A percentile compares a stretch with the other conserved stretches of the same genome.
phyloP scores from a whole-genome alignment of 30 jellyfish, hydroid and myxozoan genomes.

The Hydra vulgaris region DNA sequence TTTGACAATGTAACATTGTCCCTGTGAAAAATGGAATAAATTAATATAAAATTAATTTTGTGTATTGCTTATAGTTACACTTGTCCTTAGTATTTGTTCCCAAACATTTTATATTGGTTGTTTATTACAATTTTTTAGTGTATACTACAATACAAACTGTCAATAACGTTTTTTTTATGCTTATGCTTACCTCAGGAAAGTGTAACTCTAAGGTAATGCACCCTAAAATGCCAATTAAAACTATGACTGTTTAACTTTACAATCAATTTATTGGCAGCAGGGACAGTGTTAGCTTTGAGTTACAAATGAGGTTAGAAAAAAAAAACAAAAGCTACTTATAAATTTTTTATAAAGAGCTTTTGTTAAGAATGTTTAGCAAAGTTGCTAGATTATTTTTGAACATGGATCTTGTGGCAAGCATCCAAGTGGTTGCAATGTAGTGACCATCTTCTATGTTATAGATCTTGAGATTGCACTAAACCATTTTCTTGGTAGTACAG shows the following conservation, averaged over 20 bases:
- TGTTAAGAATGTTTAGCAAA: no score
- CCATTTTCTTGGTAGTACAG: no score
- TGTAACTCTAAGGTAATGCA: conserved; percentile 11
- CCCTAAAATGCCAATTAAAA: neutral
- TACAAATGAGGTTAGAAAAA: conserved; percentile 4
- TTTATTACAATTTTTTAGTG: neutral
- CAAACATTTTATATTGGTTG: neutral
- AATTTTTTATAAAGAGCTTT: no score
- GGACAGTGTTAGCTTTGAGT: conserved; percentile 13
- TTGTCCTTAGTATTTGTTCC: conserved; percentile 6
- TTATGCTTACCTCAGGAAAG: neutral
- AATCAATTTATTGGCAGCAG: conserved; percentile 2
- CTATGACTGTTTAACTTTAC: neutral
- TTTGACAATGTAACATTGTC: neutral
- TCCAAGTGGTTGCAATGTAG: no score
- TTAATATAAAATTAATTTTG: neutral
- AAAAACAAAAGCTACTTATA: no score
- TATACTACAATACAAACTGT: neutral
- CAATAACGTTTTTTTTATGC: neutral
- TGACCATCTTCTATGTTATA: no score
- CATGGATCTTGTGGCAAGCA: no score
- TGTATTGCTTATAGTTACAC: conserved; percentile 10
- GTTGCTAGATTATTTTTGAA: no score
- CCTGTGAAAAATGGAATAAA: neutral
- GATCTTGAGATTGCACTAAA: no score